These are phyloP conservation scores for Microtus ochrogaster DNA, from an alignment of 2,113 vertebrate species.

Conservation along the genomic window DNA sequence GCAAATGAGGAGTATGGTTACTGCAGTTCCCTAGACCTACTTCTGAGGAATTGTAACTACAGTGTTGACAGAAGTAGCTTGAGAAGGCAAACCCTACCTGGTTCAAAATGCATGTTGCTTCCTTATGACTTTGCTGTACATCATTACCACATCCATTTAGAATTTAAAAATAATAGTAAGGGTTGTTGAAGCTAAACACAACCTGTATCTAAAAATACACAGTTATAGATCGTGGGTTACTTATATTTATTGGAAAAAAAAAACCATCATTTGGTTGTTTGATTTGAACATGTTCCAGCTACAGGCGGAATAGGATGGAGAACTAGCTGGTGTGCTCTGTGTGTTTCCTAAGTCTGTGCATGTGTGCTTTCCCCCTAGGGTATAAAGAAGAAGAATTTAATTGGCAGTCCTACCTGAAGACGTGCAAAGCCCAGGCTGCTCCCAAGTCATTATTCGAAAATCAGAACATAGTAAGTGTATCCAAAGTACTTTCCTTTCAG, in stretches of 20 bases:
- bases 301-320: background rate
- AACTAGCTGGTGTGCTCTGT: background rate
- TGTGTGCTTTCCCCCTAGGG: constrained; percentile 81
- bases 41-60: background rate
- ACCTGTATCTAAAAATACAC: background rate
- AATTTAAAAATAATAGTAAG: background rate
- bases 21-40: background rate
- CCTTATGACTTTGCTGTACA: background rate
- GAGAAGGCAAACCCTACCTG: background rate
- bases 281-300: constrained; percentile 7
- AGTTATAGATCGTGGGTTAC: constrained; percentile 19
- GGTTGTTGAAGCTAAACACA: background rate
- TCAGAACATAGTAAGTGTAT: constrained; percentile 90
- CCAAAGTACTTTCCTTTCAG: constrained; percentile 40
- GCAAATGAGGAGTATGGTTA: background rate
- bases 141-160: background rate
- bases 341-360: background rate
- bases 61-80: background rate
- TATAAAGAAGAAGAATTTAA: constrained; percentile 92
- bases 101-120: background rate
- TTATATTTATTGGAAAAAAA: constrained; percentile 3
- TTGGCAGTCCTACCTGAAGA: constrained; percentile 91
- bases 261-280: background rate
- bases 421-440: constrained; percentile 91
- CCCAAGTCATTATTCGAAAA: constrained; percentile 93